Evolutionary conservation across 2,113 vertebrate genomes (phyloP).

Genomic region (Montifringilla adamsi): DNA sequence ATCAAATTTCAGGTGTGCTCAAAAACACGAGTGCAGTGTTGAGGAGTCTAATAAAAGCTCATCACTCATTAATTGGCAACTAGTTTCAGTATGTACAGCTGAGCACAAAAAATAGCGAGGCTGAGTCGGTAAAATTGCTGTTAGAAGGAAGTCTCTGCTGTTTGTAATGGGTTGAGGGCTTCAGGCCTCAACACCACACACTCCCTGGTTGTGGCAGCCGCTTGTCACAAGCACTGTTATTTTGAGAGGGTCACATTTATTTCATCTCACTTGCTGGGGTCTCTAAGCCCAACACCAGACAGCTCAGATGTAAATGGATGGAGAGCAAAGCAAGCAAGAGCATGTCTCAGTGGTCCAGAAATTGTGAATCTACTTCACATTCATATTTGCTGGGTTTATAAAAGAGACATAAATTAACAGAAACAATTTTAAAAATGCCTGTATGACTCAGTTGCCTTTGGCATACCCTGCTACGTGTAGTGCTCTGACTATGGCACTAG

Average conservation of each 20-base stretch:
- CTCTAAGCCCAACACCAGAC: not conserved
- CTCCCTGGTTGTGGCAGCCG: not conserved
- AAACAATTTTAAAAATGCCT: not conserved
- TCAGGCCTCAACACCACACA: not conserved
- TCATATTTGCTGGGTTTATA: not conserved
- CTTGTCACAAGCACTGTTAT: not conserved
- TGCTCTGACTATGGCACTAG: not conserved
- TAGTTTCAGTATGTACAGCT: not conserved
- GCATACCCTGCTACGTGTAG: not conserved
- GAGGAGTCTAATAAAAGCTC: slow-evolving; percentile 17
- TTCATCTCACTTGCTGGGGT: not conserved
- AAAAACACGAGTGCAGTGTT: not conserved
- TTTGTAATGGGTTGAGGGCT: accelerated
- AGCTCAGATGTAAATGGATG: not conserved
- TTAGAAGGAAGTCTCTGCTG: not conserved
- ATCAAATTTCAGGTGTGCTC: slow-evolving; percentile 10
- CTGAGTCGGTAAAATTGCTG: not conserved
- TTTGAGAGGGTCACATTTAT: not conserved
- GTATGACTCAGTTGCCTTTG: not conserved
- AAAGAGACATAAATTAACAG: not conserved
- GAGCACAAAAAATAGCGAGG: not conserved
- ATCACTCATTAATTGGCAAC: slow-evolving; percentile 21
- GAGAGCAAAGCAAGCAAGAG: not conserved
- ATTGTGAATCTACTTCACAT: not conserved
- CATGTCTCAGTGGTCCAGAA: not conserved